Evolutionary conservation across 2,797 vertebrate species (phyloP).

Genomic region (Acanthurus tractus): DNA sequence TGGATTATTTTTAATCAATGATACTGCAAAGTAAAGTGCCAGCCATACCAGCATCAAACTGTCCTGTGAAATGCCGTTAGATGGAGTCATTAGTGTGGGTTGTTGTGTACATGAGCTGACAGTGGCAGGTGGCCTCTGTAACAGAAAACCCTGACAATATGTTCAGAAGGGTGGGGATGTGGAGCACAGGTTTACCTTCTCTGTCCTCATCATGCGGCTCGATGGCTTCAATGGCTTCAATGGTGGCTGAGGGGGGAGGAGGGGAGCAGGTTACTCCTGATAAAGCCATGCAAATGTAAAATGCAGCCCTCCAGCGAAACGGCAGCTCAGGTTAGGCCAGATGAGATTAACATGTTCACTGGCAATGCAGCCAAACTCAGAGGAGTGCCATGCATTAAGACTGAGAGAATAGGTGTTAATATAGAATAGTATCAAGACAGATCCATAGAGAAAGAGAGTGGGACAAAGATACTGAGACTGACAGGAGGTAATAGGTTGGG

Average conservation of each 20-base stretch:
- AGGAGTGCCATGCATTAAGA: conserved; percentile 66
- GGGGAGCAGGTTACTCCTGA: conserved; percentile 85
- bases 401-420: conserved; percentile 53
- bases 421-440: conserved; percentile 11
- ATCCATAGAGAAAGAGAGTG: conserved; percentile 15
- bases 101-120: conserved; percentile 35
- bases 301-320: conserved; percentile 74
- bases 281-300: conserved; percentile 87
- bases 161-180: conserved; percentile 49
- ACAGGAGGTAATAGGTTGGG: too few relatives aligned
- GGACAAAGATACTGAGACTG: conserved; percentile 30
- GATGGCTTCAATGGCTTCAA: conserved; percentile 91
- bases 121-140: conserved; percentile 28
- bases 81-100: conserved; percentile 41
- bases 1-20: conserved; percentile 1
- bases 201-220: conserved; percentile 85
- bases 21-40: conserved; percentile 58
- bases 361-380: conserved; percentile 70
- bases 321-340: conserved; percentile 61
- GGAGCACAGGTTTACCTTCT: conserved; percentile 86
- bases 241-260: conserved; percentile 88
- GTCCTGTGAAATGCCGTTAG: conserved; percentile 35
- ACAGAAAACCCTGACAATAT: conserved; percentile 39
- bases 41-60: conserved; percentile 9
- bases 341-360: conserved; percentile 69